phyloP scores from a whole-genome alignment of 37 sponge, comb jelly and placozoan genomes.

The Cliona cf. orientalis region DNA sequence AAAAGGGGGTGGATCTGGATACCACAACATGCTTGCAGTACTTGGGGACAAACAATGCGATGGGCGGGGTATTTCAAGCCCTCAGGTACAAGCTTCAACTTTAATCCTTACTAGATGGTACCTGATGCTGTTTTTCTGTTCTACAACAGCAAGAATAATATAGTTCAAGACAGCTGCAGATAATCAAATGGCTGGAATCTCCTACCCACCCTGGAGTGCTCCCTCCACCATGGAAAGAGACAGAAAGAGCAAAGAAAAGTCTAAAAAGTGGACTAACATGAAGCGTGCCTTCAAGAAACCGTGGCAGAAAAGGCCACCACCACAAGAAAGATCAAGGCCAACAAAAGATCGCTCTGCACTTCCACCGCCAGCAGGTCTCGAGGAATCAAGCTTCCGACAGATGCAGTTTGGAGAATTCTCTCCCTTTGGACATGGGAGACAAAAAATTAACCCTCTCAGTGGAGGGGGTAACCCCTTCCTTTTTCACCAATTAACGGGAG shows the following conservation, averaged over 20 bases:
- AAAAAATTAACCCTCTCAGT: too few relatives aligned
- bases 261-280: background rate
- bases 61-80: background rate
- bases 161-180: background rate
- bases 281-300: conserved; percentile 6
- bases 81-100: too few relatives aligned
- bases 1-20: conserved; percentile 3
- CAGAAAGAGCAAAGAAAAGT: background rate
- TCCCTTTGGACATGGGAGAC: background rate
- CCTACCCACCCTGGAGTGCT: conserved; percentile 21
- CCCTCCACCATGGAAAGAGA: conserved; percentile 9
- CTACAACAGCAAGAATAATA: too few relatives aligned
- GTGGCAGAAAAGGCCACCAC: background rate
- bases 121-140: too few relatives aligned
- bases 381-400: background rate
- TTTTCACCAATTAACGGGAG: background rate
- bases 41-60: background rate
- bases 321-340: background rate
- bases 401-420: background rate
- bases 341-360: background rate
- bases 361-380: background rate
- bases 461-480: background rate
- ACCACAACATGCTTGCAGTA: too few relatives aligned
- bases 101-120: too few relatives aligned
- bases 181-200: background rate